Conservation (phyloP, 1,140 invertebrate genomes). For the Drosophila malerkotliana region DNA sequence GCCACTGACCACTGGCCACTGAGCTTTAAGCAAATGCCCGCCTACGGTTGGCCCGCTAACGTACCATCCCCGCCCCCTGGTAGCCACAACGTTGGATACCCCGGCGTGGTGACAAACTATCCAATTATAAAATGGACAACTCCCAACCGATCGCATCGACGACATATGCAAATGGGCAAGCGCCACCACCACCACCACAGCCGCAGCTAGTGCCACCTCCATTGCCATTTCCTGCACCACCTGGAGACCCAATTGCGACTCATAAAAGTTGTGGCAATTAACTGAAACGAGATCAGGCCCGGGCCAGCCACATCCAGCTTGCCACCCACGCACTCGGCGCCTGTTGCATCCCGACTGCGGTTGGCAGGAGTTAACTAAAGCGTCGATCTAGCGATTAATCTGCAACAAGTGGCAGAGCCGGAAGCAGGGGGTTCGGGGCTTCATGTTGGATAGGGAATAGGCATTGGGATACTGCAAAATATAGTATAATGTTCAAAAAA, state of each 20-base stretch:
- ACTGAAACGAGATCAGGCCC: constrained; percentile 63
- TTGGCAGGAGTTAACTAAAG: constrained; percentile 71
- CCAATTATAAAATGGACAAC: constrained; percentile 69
- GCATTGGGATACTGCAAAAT: neutral
- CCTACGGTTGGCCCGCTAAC: constrained; percentile 37
- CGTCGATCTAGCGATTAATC: constrained; percentile 79
- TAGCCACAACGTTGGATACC: neutral
- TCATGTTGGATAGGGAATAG: neutral
- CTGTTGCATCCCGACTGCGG: constrained; percentile 31
- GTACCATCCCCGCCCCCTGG: neutral
- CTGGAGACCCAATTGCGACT: constrained; percentile 47
- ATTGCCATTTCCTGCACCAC: constrained; percentile 24
- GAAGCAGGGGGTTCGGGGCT: neutral
- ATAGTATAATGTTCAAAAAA: too few relatives aligned
- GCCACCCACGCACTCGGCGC: constrained; percentile 70
- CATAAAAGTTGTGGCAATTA: constrained; percentile 77
- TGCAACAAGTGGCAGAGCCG: constrained; percentile 56
- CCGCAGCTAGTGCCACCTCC: neutral
- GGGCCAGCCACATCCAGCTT: neutral
- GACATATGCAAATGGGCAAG: constrained; percentile 50
- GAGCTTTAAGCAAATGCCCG: constrained; percentile 35
- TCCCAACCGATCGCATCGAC: constrained; percentile 39
- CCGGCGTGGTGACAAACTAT: constrained; percentile 62
- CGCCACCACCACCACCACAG: constrained; percentile 48
- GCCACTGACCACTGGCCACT: constrained; percentile 32